A percentile compares a stretch with the other conserved stretches of the same genome.
Conservation (phyloP, 1,140 invertebrate genomes). For the Teleopsis dalmanni region DNA sequence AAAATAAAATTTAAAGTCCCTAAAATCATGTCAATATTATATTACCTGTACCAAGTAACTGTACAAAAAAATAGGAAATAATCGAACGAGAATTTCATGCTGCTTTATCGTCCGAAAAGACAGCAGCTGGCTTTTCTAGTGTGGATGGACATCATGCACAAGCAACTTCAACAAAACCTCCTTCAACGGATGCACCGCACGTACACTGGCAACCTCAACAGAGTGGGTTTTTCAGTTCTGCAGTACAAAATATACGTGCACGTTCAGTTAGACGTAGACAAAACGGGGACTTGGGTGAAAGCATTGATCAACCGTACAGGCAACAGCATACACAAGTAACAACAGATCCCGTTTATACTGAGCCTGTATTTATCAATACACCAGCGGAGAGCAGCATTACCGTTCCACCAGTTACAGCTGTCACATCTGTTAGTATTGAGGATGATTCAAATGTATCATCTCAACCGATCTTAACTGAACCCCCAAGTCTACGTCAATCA, state of each 20-base stretch:
- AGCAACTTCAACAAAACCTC: constrained; percentile 17
- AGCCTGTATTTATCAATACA: constrained; percentile 10
- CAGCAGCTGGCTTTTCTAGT: constrained; percentile 20
- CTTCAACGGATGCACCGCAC: constrained; percentile 13
- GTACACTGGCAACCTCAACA: constrained; percentile 36
- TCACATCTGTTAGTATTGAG: constrained; percentile 1
- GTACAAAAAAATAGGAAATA: constrained; percentile 32
- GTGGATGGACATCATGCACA: constrained; percentile 15
- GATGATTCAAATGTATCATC: too few species aligned
- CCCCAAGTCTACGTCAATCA: constrained; percentile 2
- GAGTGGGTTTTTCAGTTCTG: constrained; percentile 35
- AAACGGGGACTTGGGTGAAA: background rate
- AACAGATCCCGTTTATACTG: constrained; percentile 31
- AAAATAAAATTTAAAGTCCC: background rate
- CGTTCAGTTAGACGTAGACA: constrained; percentile 29
- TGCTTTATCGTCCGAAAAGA: constrained; percentile 43
- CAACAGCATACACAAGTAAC: background rate
- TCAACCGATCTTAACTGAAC: too few species aligned
- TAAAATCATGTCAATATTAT: constrained; percentile 5
- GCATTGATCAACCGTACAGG: too few species aligned
- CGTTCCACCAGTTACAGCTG: background rate
- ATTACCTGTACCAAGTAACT: constrained; percentile 17
- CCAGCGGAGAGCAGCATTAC: too few species aligned
- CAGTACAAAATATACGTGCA: constrained; percentile 35
- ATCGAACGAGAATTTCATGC: constrained; percentile 44